Evolutionary conservation across 2,888 invertebrate genomes (phyloP).

Genomic region (Oscheius sp.): DNA sequence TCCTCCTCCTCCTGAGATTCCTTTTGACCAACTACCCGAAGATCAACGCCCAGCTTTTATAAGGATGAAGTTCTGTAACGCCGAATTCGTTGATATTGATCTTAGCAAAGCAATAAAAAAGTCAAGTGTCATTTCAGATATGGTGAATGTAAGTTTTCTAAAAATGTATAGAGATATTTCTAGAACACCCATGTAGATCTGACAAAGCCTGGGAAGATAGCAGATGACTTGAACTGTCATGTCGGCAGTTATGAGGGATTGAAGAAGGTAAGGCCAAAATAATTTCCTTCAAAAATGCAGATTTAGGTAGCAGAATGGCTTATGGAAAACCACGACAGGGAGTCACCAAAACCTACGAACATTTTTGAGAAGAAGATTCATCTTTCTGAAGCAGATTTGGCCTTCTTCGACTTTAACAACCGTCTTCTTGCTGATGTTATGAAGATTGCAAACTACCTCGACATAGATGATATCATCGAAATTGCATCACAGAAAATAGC

Average conservation of each 20-base stretch:
- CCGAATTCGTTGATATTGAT: neutral
- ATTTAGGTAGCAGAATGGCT: slow-evolving; percentile 10
- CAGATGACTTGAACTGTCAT: neutral
- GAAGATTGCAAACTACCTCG: neutral
- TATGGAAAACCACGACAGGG: neutral
- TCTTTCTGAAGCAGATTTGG: neutral
- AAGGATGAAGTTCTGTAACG: too few species aligned
- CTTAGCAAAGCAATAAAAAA: neutral
- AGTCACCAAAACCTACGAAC: neutral
- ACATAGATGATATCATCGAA: slow-evolving; percentile 3
- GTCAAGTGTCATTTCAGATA: neutral
- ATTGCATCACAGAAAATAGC: slow-evolving; percentile 16
- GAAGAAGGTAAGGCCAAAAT: neutral
- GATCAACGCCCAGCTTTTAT: too few species aligned
- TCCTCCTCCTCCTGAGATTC: too few species aligned
- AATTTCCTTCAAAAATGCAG: neutral
- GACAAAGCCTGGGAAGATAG: neutral
- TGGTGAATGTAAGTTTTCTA: neutral
- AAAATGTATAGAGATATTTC: neutral
- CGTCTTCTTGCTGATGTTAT: neutral
- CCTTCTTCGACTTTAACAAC: slow-evolving; percentile 2
- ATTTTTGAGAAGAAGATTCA: neutral
- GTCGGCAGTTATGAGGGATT: neutral
- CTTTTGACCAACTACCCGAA: too few species aligned
- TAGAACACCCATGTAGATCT: neutral